Evolutionary conservation across 2,888 invertebrate genomes (phyloP), one percentile per base, ranked within the genome.

Genomic region (Coenonympha arcania): DNA sequence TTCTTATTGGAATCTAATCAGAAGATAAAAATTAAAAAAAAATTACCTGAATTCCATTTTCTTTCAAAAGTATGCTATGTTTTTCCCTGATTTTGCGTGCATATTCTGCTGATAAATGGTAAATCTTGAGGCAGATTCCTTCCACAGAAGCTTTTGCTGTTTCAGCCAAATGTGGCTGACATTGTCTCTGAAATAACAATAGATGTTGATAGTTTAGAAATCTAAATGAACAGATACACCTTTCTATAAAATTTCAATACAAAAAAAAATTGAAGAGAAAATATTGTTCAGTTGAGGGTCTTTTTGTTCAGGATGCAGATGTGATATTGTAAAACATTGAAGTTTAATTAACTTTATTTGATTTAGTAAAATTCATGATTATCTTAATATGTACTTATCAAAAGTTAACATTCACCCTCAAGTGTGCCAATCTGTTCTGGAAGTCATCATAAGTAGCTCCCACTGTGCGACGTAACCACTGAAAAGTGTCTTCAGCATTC

Each of bases 401-500:
- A 16, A 4, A 18, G 1, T n/a, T 2, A 41, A 40, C n/a, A 48
- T 62, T 66, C 66, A 85, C 89, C 74, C 96, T 94, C 43, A 98
- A 84, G 78, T 98, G 98, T 6, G 94, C 93, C 55, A 98, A 82
- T 65, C 98, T 89, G 60, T 91, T 95, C 86, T 94, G 93, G 76
- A 96, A 96, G 77, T 96, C 96, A 77, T 96, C 96, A 76, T 96
- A 96, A 2, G 95, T 95, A 8, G 97, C 96, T 47, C 96, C 96
- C 22, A 95, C 93, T 6, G 97, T 96, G 68, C 94, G 90, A 70
- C 98, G 89, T 42, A 98, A 77, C 98, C 98, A 98, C 63, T 95
- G 95, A 78, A 98, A 97, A 18, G 97, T 98, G 65, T 98, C 98
- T 70, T 98, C 98, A 0, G 96, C 97, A 85, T 98, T 97, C 98